Conservation (phyloP, 1,140 invertebrate genomes). For the Helicoverpa armigera region DNA sequence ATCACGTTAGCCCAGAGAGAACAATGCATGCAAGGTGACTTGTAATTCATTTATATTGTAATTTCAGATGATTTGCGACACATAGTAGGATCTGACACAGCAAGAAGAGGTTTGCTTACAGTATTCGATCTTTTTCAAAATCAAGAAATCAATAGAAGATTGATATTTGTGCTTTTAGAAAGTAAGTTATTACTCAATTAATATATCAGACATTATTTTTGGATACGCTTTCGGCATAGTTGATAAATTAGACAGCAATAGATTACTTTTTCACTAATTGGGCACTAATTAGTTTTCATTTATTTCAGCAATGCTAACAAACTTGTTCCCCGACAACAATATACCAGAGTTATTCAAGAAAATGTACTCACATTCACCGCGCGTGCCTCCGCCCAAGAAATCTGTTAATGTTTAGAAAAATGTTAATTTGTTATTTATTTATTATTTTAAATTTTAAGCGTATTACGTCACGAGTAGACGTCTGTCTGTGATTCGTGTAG, state of each 20-base stretch:
- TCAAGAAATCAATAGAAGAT: slow-evolving; percentile 93
- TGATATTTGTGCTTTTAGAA: slow-evolving; percentile 96
- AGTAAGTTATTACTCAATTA: slow-evolving; percentile 59
- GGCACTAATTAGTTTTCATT: slow-evolving; percentile 34
- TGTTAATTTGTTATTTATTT: slow-evolving; percentile 4
- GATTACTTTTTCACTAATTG: neutral
- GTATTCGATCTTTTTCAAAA: slow-evolving; percentile 96
- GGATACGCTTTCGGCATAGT: neutral
- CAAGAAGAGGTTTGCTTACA: slow-evolving; percentile 93
- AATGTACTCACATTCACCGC: slow-evolving; percentile 76
- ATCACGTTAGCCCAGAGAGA: no score
- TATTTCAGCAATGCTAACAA: slow-evolving; percentile 74
- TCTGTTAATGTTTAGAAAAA: slow-evolving; percentile 65
- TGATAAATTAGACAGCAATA: neutral
- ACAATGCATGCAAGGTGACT: no score
- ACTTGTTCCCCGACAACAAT: slow-evolving; percentile 81
- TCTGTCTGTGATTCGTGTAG: neutral
- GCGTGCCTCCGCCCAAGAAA: slow-evolving; percentile 73
- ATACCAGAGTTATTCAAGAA: slow-evolving; percentile 79
- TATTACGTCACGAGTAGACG: neutral
- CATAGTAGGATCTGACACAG: slow-evolving; percentile 96
- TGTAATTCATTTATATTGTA: no score
- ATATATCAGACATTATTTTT: no score
- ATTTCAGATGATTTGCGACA: slow-evolving; percentile 94
- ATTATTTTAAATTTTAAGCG: slow-evolving; percentile 2